Conservation (phyloP, 2,797 vertebrate species). For the Takifugu ocellatus region DNA sequence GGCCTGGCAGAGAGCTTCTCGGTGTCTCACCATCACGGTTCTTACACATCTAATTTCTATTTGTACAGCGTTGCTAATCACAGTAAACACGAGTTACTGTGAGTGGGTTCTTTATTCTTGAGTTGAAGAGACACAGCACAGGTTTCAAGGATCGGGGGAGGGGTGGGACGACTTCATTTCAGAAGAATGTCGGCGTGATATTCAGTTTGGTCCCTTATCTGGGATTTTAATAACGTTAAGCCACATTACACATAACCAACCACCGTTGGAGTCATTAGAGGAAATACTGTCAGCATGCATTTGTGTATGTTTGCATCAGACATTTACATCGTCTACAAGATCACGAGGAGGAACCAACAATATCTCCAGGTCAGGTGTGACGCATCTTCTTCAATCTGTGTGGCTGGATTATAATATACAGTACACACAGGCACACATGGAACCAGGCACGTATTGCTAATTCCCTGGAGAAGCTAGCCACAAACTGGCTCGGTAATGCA, state of each 20-base stretch:
- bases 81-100: too few species aligned
- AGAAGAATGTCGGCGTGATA: slow-evolving; percentile 24
- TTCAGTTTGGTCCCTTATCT: slow-evolving; percentile 28
- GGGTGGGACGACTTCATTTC: slow-evolving; percentile 14
- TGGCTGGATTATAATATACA: slow-evolving; percentile 10
- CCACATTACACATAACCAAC: slow-evolving; percentile 31
- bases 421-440: slow-evolving; percentile 42
- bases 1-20: too few species aligned
- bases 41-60: too few species aligned
- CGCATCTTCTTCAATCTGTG: slow-evolving; percentile 3
- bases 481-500: slow-evolving; percentile 70
- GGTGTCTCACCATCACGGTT: too few species aligned
- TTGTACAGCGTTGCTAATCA: too few species aligned
- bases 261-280: slow-evolving; percentile 25
- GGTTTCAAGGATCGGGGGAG: slow-evolving; percentile 3
- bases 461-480: slow-evolving; percentile 60
- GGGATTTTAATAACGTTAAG: slow-evolving; percentile 13
- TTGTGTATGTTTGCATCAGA: background rate
- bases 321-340: background rate
- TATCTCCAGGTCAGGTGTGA: slow-evolving; percentile 1
- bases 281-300: slow-evolving; percentile 3
- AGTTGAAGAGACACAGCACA: too few species aligned
- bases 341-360: slow-evolving; percentile 1
- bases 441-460: slow-evolving; percentile 70
- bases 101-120: too few species aligned